Evolutionary conservation across 2,113 vertebrate genomes (phyloP), one percentile per base, ranked within the genome.

Genomic region (Melanotaenia duboulayi): DNA sequence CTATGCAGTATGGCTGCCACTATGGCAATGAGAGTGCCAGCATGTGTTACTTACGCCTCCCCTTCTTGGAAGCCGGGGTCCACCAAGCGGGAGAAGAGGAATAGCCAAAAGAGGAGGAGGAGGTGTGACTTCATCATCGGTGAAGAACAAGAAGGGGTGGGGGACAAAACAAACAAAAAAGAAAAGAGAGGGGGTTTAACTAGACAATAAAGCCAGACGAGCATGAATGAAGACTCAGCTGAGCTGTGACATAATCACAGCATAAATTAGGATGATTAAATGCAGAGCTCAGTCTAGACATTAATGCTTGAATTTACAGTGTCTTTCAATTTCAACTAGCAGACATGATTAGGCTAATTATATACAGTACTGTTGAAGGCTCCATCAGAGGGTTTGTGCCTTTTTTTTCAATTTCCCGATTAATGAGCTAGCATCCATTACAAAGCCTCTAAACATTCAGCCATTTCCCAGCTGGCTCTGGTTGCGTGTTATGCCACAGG

Each of bases 291-390:
- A 32, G 78, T 70, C 28, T 48, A 64, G 69, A 80, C 57, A 19
- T 71, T 65, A 68, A 54, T 51, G 44, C 78, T 51, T 78, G 65
- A 39, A 74, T 79, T 74, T 50, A 73, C 58, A 65, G 44, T 57
- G 61, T 65, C 23, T 75, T 77, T 68, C 56, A 55, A 35, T 83
- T 42, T 32, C 59, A 75, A 71, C 22, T 28, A 68, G 8, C 54
- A 71, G 48, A 24, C 60, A 75, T 78, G 79, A 82, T 87, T 67
- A 74, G 80, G 76, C 56, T 71, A 80, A 82, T 83, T 71, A 82
- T 20, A 74, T 64, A 59, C 64, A 78, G 42, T 19, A 40, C 32
- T 54, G 39, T 74, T 66, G 17, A 19, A n/a, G 9, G 49, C 25
- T 40, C 16, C 62, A 22, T 9, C 32, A 54, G 39, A 63, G 32